These are phyloP conservation scores for Ictidomys tridecemlineatus DNA, from an alignment of 2,113 vertebrate genomes.

Conservation along the genomic window DNA sequence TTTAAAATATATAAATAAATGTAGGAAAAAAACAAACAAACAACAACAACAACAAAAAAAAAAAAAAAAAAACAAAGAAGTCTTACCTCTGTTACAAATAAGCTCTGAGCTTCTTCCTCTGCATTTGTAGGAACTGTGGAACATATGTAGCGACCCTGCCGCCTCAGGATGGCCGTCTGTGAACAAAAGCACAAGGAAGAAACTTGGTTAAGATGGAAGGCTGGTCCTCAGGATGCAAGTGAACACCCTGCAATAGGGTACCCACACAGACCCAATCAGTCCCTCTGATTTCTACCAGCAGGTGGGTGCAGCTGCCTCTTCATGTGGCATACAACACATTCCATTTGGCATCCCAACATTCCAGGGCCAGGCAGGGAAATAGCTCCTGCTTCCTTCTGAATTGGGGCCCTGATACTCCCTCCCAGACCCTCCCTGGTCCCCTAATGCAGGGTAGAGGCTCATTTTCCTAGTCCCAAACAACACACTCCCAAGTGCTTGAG, in stretches of 20 bases:
- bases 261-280: not conserved
- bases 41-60: not conserved
- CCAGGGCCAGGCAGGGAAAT: not conserved
- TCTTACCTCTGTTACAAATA: slow-evolving; percentile 97
- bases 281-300: not conserved
- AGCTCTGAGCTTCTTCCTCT: slow-evolving; percentile 94
- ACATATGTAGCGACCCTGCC: slow-evolving; percentile 93
- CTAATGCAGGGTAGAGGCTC: not conserved
- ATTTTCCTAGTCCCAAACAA: not conserved
- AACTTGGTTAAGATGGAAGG: not conserved
- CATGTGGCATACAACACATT: not conserved
- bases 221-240: fast-evolving
- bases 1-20: not conserved
- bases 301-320: not conserved
- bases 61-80: not conserved
- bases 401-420: no score
- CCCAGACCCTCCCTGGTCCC: not conserved
- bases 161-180: slow-evolving; percentile 93
- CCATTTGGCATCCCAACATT: not conserved
- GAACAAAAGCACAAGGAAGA: slow-evolving; percentile 53
- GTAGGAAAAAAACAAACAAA: not conserved
- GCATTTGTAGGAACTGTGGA: slow-evolving; percentile 96
- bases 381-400: not conserved
- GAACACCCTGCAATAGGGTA: not conserved
- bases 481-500: not conserved